Evolutionary conservation across 2,888 invertebrate genomes (phyloP), one percentile per base, ranked within the genome.

Genomic region (Phrixothrix hirtus): DNA sequence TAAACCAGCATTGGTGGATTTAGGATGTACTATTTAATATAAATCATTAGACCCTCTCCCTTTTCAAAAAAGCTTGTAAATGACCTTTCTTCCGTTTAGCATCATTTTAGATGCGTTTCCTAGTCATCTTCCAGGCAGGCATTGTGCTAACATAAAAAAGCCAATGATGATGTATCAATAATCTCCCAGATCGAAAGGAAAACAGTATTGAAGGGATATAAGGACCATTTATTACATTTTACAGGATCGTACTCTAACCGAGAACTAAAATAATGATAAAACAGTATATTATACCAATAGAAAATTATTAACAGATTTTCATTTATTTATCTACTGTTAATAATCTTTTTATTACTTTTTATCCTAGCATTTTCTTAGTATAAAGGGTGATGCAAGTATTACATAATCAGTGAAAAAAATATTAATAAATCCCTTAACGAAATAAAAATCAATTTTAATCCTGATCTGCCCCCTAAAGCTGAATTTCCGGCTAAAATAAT

Each of bases 151-250:
- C 59, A 51, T 62, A 63, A 65, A 68, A 66, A 68, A 68, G 59
- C 57, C 62, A 47, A 61, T 57, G 61, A 62, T 67, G 67, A 68
- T 67, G 65, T 68, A 66, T 69, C 68, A 69, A 69, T 69, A 68
- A 65, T 46, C 58, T 57, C 52, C 47, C 43, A 37, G 44, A 51
- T 50, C 49, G 57, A 58, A 57, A 59, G 41, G 58, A 58, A 63
- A 63, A 60, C 62, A 61, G 61, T 64, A 63, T 60, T 47, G 55
- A 51, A 47, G 58, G 61, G 60, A 58, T 62, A 50, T 59, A 52
- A 56, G 58, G 55, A 34, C 50, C 60, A 60, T 62, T 55, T 62
- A 60, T 54, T 58, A 42, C 41, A 14, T 11, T 16, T 26, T 12
- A 2, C 55, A 56, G 58, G 37, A 12, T 43, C 36, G 52, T 32